Percentiles rank a stretch among this genome's conserved stretches.
These are phyloP conservation scores for Lepidochrysops patricia DNA, from an alignment of 2,888 invertebrate genomes.

Conservation along the genomic window DNA sequence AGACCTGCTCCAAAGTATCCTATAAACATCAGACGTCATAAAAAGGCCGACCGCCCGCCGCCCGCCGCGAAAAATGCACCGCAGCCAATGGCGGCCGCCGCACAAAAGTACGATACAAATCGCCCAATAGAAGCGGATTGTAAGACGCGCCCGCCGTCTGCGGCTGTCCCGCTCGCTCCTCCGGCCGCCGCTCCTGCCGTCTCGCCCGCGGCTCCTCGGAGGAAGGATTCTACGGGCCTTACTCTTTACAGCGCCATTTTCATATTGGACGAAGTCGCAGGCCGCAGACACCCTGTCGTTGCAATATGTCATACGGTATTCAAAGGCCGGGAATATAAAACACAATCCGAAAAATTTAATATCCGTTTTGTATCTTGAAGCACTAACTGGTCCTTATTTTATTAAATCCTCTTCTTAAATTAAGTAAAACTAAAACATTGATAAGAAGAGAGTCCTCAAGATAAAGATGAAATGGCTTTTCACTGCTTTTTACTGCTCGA, in stretches of 20 bases:
- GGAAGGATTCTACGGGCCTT: conserved; percentile 32
- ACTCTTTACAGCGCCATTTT: conserved; percentile 35
- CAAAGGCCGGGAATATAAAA: no score
- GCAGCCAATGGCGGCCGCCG: conserved; percentile 35
- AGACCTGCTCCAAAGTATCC: conserved; percentile 46
- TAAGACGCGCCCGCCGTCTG: conserved; percentile 42
- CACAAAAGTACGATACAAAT: conserved; percentile 48
- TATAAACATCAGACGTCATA: conserved; percentile 53
- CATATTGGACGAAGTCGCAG: conserved; percentile 18
- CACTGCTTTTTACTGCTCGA: no score
- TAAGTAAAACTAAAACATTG: no score
- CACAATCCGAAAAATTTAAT: no score
- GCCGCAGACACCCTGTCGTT: not conserved
- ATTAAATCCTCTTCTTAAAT: no score
- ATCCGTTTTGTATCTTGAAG: no score
- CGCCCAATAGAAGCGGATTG: conserved; percentile 43
- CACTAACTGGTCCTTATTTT: no score
- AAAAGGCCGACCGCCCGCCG: conserved; percentile 30
- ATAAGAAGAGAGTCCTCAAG: no score
- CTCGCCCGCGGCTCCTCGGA: conserved; percentile 27
- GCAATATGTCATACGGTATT: no score
- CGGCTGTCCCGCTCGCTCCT: conserved; percentile 42
- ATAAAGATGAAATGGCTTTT: no score
- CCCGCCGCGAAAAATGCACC: conserved; percentile 33
- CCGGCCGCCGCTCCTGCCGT: conserved; percentile 22